Base-by-base conservation (phyloP, 2,888 invertebrate genomes). In the Leptinotarsa tumamoca region DNA sequence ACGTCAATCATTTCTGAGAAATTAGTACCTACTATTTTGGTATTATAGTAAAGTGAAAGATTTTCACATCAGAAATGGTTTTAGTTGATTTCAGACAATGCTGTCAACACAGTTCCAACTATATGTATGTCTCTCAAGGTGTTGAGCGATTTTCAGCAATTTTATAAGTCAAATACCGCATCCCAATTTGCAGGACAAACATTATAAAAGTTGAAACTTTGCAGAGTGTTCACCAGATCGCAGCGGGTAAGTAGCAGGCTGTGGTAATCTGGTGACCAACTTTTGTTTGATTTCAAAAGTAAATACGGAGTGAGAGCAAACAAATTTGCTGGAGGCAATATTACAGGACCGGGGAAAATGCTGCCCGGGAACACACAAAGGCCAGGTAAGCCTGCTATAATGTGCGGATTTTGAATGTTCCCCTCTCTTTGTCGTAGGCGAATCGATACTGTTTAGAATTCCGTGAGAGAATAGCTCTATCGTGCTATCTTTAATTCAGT, bases 401-500 rank as follows among this genome's bases (percentile, higher is more conserved):
- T 71, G 63, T 54, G 70, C 61, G 71, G 75, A 78, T 78, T 71
- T 73, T 75, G 67, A 73, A 73, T 73, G 71, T 58, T 68, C 61
- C 14, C 68, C 61, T 58, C 61, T 58, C 51, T 63, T 63, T 58
- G 33, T 68, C 33, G 67, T 21, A 54, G 66, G 68, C 56, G 58
- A 76, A 71, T 71, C 77, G 58, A 74, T 74, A 68, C 68, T 81
- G 77, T 83, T 82, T 81, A 79, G 80, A 77, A 83, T 83, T 83
- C 82, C 75, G 76, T 54, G 74, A 76, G 79, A 77, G 80, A 79
- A 79, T 78, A 71, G 77, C 79, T 81, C 80, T 78, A 81, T 81
- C 81, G 77, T 78, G 50, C 81, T 77, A 80, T 81, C 82, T 83
- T 82, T 81, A 83, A 82, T 82, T 82, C 82, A 80, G 78, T 75